phyloP scores from a whole-genome alignment of 2,113 vertebrate genomes.

The Pollimyrus isidori region DNA sequence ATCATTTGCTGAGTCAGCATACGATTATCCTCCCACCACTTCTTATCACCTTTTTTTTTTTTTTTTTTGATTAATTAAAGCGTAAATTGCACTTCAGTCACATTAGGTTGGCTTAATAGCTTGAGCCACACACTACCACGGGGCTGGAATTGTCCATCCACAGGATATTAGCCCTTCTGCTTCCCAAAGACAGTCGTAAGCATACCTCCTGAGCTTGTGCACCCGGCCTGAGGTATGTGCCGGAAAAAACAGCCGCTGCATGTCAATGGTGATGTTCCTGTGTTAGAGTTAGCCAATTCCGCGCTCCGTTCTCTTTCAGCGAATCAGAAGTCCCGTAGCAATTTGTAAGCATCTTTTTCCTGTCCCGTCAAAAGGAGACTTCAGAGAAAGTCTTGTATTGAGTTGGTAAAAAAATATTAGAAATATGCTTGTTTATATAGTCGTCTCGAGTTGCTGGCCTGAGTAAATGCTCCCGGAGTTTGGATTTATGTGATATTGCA shows the following conservation, averaged over 20 bases:
- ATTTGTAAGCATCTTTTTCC: neutral
- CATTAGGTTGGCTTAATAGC: neutral
- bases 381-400: neutral
- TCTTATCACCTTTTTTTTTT: neutral
- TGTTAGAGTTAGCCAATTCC: constrained; percentile 11
- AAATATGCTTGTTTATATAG: neutral
- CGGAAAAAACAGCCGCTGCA: constrained; percentile 29
- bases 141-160: neutral
- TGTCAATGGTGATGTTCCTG: constrained; percentile 31
- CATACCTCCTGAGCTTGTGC: neutral
- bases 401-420: neutral
- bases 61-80: neutral
- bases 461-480: neutral
- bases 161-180: neutral
- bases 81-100: neutral
- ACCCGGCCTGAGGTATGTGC: constrained; percentile 41
- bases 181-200: neutral
- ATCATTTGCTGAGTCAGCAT: neutral
- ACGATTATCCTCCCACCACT: neutral
- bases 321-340: neutral
- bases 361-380: neutral
- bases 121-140: neutral
- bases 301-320: neutral
- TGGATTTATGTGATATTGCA: neutral
- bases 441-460: neutral